Percentiles rank a stretch among this genome's conserved stretches.
Evolutionary conservation across 2,888 invertebrate genomes (phyloP).

Genomic region (Leptopterna dolabrata): DNA sequence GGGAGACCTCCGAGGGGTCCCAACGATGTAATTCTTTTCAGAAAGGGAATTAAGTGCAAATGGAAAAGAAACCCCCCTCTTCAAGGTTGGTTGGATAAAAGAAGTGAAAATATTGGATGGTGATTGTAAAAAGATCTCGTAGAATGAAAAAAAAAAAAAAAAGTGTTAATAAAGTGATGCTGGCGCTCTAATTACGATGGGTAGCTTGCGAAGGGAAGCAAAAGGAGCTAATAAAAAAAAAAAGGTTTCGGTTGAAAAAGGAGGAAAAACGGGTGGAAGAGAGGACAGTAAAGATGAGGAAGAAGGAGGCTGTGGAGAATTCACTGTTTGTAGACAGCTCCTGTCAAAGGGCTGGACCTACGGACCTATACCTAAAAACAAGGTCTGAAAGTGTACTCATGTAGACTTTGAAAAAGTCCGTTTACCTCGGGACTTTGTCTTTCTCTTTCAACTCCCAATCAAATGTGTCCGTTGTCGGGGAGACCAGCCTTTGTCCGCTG

Average conservation of each 20-base stretch:
- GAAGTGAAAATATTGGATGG: constrained; percentile 36
- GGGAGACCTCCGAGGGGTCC: background rate
- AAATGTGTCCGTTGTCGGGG: too few relatives aligned
- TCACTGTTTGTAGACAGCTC: background rate
- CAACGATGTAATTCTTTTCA: constrained; percentile 37
- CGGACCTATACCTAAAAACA: background rate
- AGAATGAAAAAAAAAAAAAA: background rate
- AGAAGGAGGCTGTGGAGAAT: background rate
- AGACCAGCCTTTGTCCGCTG: background rate
- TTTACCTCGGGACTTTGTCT: background rate
- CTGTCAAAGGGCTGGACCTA: background rate
- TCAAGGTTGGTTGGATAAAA: constrained; percentile 19
- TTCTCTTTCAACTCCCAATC: background rate
- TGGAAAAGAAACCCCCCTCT: constrained; percentile 31
- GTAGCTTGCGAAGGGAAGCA: background rate
- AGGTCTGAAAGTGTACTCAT: background rate
- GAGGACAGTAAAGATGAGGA: background rate
- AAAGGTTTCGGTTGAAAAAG: background rate
- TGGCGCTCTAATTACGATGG: constrained; percentile 30
- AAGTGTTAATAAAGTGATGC: constrained; percentile 37
- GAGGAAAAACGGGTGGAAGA: background rate
- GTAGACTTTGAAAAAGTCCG: constrained; percentile 5
- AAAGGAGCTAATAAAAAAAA: constrained; percentile 25
- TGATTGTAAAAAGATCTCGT: constrained; percentile 37
- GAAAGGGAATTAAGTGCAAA: constrained; percentile 43